phyloP scores from a whole-genome alignment of 2,113 vertebrate species.

The Heloderma charlesbogerti region DNA sequence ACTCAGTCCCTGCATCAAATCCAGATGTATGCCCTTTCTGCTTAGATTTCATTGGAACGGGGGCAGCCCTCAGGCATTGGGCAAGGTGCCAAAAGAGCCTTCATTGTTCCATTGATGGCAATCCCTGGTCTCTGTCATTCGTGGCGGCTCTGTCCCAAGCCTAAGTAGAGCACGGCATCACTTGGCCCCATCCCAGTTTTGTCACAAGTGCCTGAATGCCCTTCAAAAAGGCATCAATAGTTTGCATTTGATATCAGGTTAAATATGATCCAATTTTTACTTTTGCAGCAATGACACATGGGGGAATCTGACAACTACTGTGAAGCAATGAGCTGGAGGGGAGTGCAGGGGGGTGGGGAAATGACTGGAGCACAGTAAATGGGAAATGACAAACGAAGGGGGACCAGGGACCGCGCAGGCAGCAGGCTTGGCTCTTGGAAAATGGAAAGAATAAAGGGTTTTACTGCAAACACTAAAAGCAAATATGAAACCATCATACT shows the following conservation, averaged over 20 bases:
- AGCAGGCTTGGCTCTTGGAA: slow-evolving; percentile 24
- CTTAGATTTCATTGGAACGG: slow-evolving; percentile 37
- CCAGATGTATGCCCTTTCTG: slow-evolving; percentile 44
- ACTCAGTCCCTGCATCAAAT: slow-evolving; percentile 34
- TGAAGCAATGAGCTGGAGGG: neutral
- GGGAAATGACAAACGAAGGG: slow-evolving; percentile 34
- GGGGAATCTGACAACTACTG: slow-evolving; percentile 23
- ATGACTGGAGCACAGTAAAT: slow-evolving; percentile 11
- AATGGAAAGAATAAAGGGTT: slow-evolving; percentile 51
- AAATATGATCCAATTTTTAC: slow-evolving; percentile 36
- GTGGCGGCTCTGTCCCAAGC: slow-evolving; percentile 50
- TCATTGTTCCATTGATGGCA: slow-evolving; percentile 50
- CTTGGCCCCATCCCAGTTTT: slow-evolving; percentile 59
- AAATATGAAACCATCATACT: slow-evolving; percentile 24
- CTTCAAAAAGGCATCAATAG: slow-evolving; percentile 59
- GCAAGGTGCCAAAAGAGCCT: slow-evolving; percentile 63
- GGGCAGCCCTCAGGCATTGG: slow-evolving; percentile 43
- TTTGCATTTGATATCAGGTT: slow-evolving; percentile 61
- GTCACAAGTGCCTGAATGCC: no score
- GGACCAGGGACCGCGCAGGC: neutral
- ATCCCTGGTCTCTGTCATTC: neutral
- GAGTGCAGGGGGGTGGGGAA: neutral
- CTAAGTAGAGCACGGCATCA: neutral
- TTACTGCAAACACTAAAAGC: slow-evolving; percentile 42
- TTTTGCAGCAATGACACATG: slow-evolving; percentile 56